Conservation (phyloP, 1,140 invertebrate species). For the Pachyrhynchus sulphureomaculatus region DNA sequence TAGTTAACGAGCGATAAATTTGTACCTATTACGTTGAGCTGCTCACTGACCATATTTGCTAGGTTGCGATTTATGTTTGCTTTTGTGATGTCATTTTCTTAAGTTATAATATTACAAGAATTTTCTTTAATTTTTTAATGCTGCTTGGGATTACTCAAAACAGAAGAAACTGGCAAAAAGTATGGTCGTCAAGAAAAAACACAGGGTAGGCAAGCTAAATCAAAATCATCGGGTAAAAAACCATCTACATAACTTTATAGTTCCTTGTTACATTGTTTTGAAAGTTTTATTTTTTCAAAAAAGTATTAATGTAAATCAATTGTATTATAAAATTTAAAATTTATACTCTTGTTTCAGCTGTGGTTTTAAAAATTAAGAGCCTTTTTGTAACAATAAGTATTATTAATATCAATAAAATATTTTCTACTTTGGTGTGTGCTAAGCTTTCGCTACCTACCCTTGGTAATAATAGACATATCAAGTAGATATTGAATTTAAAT, state of each 20-base stretch:
- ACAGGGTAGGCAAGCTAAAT: neutral
- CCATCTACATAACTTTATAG: too few relatives aligned
- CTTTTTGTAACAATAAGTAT: conserved; percentile 6
- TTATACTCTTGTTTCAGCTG: neutral
- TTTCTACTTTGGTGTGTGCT: neutral
- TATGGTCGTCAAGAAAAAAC: neutral
- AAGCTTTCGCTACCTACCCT: neutral
- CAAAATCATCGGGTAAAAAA: neutral
- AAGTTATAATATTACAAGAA: neutral
- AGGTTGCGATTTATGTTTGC: neutral
- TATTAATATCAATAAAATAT: conserved; percentile 3
- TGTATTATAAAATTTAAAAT: neutral
- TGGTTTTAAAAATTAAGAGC: neutral
- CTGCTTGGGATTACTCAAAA: neutral
- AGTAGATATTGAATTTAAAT: too few relatives aligned
- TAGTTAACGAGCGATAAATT: neutral
- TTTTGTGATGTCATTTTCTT: neutral
- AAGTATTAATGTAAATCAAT: neutral
- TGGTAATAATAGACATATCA: neutral
- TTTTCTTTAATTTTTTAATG: neutral
- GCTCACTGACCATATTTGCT: neutral
- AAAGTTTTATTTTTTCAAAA: neutral
- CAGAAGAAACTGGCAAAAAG: neutral
- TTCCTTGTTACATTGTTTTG: neutral
- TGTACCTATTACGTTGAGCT: neutral